Base-by-base conservation (phyloP, 2,113 vertebrate genomes). In the Cacatua alba region DNA sequence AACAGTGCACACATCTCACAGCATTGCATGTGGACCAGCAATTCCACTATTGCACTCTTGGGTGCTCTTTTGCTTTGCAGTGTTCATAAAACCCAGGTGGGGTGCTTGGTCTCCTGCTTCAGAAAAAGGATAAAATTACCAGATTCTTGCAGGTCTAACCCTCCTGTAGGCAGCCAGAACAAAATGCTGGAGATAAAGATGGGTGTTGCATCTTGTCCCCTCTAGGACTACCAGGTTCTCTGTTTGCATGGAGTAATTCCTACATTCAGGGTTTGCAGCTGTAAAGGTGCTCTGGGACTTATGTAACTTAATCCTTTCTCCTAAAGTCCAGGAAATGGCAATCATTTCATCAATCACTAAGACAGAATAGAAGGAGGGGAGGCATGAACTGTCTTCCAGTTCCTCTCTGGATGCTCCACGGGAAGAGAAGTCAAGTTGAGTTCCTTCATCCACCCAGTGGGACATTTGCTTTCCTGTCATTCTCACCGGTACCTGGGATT, bases 11-110 rank as follows among this genome's bases (percentile, higher is more conserved):
- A 4, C 39, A 43, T 15, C 17, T 82, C n/a, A 57, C 18, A 44
- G 37, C 9, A 4, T 10, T 43, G 5, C 0, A 2, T 3, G 4
- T 7, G 21, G 37, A 82, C 28, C 28, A 59, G 37, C 6, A 70
- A 3, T 23, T 79, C n/a, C 15, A 17, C 6, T 28, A 4, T 21
- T 69, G 9, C 10, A 17, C 1, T 35, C 14, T 46, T 43, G 16
- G 14, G 4, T 57, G 12, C 9, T 16, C 13, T 80, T 55, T 76
- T 57, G 10, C 71, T 65, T 91, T 65, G 18, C 31, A 23, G 6
- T 29, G 19, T 35, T 82, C 11, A 25, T 62, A 79, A 82, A 78
- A 75, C 13, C 5, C 15, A 14, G 8, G 26, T 17, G 5, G 15
- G 5, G 13, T 44, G 14, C 13, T 31, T 35, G 31, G 25, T 7